Evolutionary conservation across 37 sponge, comb jelly and placozoan species (phyloP).

Genomic region (Petrosia ficiformis): DNA sequence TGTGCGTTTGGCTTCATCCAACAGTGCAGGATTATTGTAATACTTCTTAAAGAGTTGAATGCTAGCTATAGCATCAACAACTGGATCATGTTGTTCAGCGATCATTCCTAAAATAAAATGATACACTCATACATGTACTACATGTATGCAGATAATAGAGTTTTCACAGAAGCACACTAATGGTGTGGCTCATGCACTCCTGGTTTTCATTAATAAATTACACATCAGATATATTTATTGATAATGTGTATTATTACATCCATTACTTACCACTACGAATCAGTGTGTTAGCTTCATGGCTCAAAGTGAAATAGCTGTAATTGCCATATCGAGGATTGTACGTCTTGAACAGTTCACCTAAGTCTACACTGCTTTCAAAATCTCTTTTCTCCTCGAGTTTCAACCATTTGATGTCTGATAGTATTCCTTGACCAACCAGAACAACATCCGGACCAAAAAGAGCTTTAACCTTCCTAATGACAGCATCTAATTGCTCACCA

Average conservation of each 20-base stretch:
- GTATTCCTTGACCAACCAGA: slow-evolving; percentile 42
- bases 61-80: slow-evolving; percentile 12
- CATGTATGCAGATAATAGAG: too few species aligned
- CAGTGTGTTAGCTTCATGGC: slow-evolving; percentile 48
- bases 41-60: slow-evolving; percentile 39
- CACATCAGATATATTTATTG: too few species aligned
- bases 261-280: slow-evolving; percentile 9
- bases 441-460: slow-evolving; percentile 34
- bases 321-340: slow-evolving; percentile 44
- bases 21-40: slow-evolving; percentile 6
- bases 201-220: too few species aligned
- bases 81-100: slow-evolving; percentile 25
- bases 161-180: too few species aligned
- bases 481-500: slow-evolving; percentile 9
- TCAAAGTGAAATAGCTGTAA: slow-evolving; percentile 15
- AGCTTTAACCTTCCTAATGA: slow-evolving; percentile 29
- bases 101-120: slow-evolving; percentile 12
- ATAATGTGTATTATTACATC: not conserved
- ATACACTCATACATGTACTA: too few species aligned
- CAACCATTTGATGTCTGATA: slow-evolving; percentile 48
- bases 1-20: slow-evolving; percentile 16
- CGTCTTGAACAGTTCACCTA: slow-evolving; percentile 40
- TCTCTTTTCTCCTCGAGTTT: slow-evolving; percentile 26
- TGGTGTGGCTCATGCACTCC: too few species aligned
- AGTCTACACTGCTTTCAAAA: slow-evolving; percentile 18